Evolutionary conservation across 2,797 vertebrate genomes (phyloP).

Genomic region (Mico argentatus): DNA sequence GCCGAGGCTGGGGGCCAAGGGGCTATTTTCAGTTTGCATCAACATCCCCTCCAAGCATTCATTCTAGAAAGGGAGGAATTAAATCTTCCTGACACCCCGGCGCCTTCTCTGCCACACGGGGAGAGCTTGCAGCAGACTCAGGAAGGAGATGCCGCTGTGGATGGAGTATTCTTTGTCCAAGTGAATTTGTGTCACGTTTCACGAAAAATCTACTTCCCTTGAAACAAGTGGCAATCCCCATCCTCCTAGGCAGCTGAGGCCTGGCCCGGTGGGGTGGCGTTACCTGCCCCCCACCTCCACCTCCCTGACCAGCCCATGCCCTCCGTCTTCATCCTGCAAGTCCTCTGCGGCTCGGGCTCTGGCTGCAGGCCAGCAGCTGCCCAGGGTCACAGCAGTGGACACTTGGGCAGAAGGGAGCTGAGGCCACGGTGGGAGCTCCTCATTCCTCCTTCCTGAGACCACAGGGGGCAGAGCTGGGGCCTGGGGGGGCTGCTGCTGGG

Average conservation of each 20-base stretch:
- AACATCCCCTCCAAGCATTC: background rate
- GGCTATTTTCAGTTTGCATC: slow-evolving; percentile 85
- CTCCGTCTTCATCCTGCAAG: background rate
- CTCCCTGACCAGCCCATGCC: background rate
- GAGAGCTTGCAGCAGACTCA: background rate
- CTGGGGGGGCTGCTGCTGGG: background rate
- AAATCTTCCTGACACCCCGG: slow-evolving; percentile 43
- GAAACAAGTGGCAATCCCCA: background rate
- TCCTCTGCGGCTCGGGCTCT: background rate
- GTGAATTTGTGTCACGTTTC: slow-evolving; percentile 50
- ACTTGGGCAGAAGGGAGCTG: background rate
- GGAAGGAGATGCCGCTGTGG: background rate
- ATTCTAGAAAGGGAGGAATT: background rate
- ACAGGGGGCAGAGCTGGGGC: background rate
- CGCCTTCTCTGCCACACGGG: background rate
- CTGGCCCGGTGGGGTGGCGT: background rate
- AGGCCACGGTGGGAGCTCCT: background rate
- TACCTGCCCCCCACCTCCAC: fast-evolving
- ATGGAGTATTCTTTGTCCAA: slow-evolving; percentile 33
- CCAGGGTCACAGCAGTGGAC: background rate
- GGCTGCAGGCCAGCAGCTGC: background rate
- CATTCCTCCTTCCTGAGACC: background rate
- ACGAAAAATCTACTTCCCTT: slow-evolving; percentile 12
- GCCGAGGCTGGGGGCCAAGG: slow-evolving; percentile 5
- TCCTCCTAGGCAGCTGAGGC: background rate